Base-by-base conservation (phyloP, 2,113 vertebrate genomes). In the Chaetorhynchus papuensis region DNA sequence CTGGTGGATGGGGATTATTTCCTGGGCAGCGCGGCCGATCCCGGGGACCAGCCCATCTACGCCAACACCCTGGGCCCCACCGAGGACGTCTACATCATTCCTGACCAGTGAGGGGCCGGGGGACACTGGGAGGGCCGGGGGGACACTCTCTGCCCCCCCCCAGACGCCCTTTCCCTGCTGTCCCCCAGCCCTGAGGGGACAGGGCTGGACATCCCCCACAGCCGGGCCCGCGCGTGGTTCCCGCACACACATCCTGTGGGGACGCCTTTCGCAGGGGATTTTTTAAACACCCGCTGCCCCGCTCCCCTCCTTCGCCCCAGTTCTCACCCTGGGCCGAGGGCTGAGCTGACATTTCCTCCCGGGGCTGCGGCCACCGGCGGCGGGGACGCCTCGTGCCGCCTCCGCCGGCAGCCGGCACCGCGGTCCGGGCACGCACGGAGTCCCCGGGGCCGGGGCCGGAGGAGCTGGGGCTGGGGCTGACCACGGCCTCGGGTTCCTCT, bases 31-130 rank as follows among this genome's bases (percentile, higher is more conserved):
- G 5, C 56, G 0, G n/a, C 54, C 3, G 1, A 10, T 2, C 2
- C 14, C 1, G 24, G 27, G 11, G 57, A 88, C 4, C 95, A 97
- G 59, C 95, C 97, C 10, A 63, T 98, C 75, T 98, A 98, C 3
- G 82, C 96, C 89, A 98, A 98, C 90, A 82, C 96, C 3, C 47
- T n/a, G 74, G 8, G 30, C 1, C 54, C 20, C 54, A 3, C 7
- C 22, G 59, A 71, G 31, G 94, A 96, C 26, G 2, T 96, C 15
- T 95, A 96, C 8, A 66, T 95, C 84, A 1, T 65, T 13, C 74
- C 95, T 0, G 70, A 80, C 71, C 57, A 37, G 2, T 96, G 92
- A 96, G 69, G 77, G 65, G 39, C 59, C 0, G 9, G 31, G 68
- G 27, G 49, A 33, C 68, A 6, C 10, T 1, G 17, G n/a, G 23